A percentile compares a stretch with the other conserved stretches of the same genome.
Evolutionary conservation across 30 jellyfish, hydroid and myxozoan genomes (phyloP).

Genomic region (Turritopsis dohrnii): DNA sequence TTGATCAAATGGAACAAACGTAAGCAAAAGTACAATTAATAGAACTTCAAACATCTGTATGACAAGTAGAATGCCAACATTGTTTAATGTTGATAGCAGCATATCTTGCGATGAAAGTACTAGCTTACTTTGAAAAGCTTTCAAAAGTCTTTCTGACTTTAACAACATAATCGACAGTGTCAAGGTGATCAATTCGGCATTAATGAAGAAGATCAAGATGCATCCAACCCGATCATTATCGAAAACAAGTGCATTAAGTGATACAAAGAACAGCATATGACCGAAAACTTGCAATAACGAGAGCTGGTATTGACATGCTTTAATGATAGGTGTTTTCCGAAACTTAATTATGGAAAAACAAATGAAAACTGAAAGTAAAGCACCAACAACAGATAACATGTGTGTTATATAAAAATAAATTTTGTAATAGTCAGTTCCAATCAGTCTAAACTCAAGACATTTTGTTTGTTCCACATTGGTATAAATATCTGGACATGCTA

Average conservation of each 20-base stretch:
- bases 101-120: constrained; percentile 1
- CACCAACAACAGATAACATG: neutral
- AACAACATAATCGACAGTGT: neutral
- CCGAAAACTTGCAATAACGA: neutral
- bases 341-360: neutral
- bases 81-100: neutral
- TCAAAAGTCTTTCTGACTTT: neutral
- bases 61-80: neutral
- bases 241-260: neutral
- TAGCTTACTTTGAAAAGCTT: neutral
- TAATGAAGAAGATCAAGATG: neutral
- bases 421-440: neutral
- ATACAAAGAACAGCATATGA: neutral
- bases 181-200: neutral
- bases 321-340: constrained; percentile 5
- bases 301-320: neutral
- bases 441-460: constrained; percentile 1
- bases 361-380: neutral
- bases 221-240: neutral
- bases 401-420: neutral
- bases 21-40: neutral
- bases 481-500: constrained; percentile 5
- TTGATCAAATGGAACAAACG: neutral
- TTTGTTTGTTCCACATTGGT: neutral
- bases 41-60: neutral